Evolutionary conservation across 2,888 invertebrate genomes (phyloP).

Genomic region (Pteria penguin): DNA sequence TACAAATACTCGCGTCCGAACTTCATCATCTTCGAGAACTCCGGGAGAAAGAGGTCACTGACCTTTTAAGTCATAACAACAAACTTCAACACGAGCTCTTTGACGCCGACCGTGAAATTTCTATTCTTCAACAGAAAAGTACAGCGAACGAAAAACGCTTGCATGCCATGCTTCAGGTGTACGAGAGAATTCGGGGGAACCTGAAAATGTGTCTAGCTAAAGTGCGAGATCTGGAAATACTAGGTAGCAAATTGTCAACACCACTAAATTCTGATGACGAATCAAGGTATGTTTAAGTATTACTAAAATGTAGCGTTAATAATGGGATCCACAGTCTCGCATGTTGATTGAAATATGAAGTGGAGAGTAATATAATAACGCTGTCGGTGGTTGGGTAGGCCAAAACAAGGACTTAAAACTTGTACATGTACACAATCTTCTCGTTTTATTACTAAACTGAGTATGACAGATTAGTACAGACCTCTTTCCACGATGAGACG

Average conservation of each 20-base stretch:
- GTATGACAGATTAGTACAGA: too few relatives aligned
- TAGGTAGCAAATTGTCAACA: constrained; percentile 28
- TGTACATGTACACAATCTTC: too few relatives aligned
- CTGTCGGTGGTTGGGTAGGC: too few relatives aligned
- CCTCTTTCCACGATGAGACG: too few relatives aligned
- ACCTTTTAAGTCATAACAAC: constrained; percentile 26
- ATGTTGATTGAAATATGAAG: too few relatives aligned
- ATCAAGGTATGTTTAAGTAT: neutral
- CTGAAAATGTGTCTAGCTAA: constrained; percentile 36
- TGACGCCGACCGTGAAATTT: constrained; percentile 37
- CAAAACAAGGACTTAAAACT: too few relatives aligned
- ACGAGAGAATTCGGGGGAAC: constrained; percentile 42
- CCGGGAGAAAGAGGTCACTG: constrained; percentile 40
- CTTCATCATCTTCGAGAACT: constrained; percentile 38
- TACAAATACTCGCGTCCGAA: constrained; percentile 41
- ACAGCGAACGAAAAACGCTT: constrained; percentile 27
- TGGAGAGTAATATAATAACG: too few relatives aligned
- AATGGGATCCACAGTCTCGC: too few relatives aligned
- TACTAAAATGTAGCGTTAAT: too few relatives aligned
- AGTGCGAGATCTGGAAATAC: constrained; percentile 36
- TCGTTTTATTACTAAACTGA: too few relatives aligned
- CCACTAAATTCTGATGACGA: constrained; percentile 37
- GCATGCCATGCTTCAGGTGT: constrained; percentile 39
- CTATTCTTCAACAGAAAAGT: constrained; percentile 32
- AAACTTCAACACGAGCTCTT: constrained; percentile 41